Evolutionary conservation across 2,113 vertebrate species (phyloP).

Genomic region (Egretta garzetta): DNA sequence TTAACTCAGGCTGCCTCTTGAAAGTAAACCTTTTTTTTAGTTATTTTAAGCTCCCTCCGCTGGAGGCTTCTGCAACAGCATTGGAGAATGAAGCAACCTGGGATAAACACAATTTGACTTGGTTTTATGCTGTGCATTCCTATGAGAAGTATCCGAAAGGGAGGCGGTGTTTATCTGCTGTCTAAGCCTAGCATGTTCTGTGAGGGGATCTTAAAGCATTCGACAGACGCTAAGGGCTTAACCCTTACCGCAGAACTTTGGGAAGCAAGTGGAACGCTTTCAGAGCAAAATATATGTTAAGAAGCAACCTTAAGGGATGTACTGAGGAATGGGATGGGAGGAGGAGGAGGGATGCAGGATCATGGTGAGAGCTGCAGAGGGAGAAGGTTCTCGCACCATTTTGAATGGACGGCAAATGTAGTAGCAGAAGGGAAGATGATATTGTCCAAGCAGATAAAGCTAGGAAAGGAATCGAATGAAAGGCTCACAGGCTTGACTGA

Average conservation of each 20-base stretch:
- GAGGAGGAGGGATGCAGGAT: background rate
- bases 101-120: background rate
- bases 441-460: background rate
- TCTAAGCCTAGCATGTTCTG: background rate
- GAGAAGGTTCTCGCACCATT: background rate
- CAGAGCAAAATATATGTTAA: background rate
- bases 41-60: conserved; percentile 60
- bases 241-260: background rate
- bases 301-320: background rate
- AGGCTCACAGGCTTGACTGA: background rate
- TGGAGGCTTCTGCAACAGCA: conserved; percentile 59
- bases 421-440: background rate
- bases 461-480: background rate
- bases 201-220: background rate
- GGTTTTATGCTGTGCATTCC: background rate
- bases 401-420: background rate
- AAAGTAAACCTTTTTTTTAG: background rate
- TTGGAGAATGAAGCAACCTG: background rate
- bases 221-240: background rate
- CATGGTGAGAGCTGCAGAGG: background rate
- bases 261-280: background rate
- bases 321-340: background rate
- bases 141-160: background rate
- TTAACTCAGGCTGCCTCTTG: conserved; percentile 1
- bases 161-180: background rate